These are phyloP conservation scores for Anniella stebbinsi DNA, from an alignment of 2,797 vertebrate genomes.

Conservation along the genomic window DNA sequence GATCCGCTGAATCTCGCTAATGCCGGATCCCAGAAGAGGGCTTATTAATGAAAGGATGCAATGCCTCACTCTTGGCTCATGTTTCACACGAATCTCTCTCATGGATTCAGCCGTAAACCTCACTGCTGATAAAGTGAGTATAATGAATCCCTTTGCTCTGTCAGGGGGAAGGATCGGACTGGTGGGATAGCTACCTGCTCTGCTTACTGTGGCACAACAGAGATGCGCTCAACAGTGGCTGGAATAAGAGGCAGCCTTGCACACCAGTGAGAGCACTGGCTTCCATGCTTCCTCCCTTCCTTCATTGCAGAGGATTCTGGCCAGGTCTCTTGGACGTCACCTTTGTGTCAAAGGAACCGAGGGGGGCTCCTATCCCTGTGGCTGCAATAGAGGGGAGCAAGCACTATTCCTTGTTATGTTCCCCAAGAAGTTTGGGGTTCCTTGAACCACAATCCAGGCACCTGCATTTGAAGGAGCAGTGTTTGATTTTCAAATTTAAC, in stretches of 20 bases:
- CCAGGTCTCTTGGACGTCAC: no score
- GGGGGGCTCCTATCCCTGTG: neutral
- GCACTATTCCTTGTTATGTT: neutral
- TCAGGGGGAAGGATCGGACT: constrained; percentile 65
- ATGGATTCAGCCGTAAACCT: constrained; percentile 85
- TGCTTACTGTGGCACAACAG: constrained; percentile 47
- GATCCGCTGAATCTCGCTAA: constrained; percentile 86
- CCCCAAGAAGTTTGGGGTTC: neutral
- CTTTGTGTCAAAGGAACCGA: no score
- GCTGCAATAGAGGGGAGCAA: neutral
- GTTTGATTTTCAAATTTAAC: no score
- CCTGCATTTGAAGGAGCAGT: neutral
- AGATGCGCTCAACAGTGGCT: neutral
- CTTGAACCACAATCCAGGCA: neutral
- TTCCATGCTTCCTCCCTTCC: neutral
- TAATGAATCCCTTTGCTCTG: constrained; percentile 81
- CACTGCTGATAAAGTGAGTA: constrained; percentile 83
- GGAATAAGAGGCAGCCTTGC: neutral
- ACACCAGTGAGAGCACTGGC: neutral
- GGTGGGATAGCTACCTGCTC: constrained; percentile 66
- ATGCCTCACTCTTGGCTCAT: constrained; percentile 82
- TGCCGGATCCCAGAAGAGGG: constrained; percentile 86
- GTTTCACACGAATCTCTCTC: constrained; percentile 84
- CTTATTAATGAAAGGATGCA: constrained; percentile 87
- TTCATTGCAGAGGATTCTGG: neutral